phyloP scores from a whole-genome alignment of 2,888 invertebrate genomes.

The Hypselothyrea guttata region DNA sequence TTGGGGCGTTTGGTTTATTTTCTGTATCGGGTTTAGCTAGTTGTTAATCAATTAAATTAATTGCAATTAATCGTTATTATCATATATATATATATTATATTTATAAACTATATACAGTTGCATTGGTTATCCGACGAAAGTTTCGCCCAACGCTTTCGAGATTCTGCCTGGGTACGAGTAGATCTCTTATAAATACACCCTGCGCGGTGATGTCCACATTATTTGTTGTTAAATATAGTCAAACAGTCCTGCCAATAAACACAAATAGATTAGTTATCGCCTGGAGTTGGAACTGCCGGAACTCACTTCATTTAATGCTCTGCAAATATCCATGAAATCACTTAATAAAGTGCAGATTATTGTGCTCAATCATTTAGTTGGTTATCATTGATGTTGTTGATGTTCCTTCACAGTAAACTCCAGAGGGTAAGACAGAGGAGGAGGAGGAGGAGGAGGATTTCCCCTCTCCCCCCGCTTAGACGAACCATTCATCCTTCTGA shows the following conservation, averaged over 20 bases:
- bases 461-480: slow-evolving; percentile 81
- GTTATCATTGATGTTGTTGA: slow-evolving; percentile 32
- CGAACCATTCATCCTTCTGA: slow-evolving; percentile 97
- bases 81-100: slow-evolving; percentile 50
- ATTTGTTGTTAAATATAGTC: slow-evolving; percentile 76
- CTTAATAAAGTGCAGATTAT: slow-evolving; percentile 72
- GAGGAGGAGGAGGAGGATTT: neutral
- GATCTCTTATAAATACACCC: slow-evolving; percentile 82
- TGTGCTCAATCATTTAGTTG: slow-evolving; percentile 64
- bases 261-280: neutral
- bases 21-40: slow-evolving; percentile 41
- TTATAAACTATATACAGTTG: slow-evolving; percentile 78
- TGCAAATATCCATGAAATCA: slow-evolving; percentile 80
- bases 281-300: neutral
- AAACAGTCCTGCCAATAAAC: slow-evolving; percentile 78
- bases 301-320: slow-evolving; percentile 82
- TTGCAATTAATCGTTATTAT: slow-evolving; percentile 34
- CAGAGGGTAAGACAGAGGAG: slow-evolving; percentile 17
- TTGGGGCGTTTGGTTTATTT: slow-evolving; percentile 11
- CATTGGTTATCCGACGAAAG: slow-evolving; percentile 80
- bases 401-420: slow-evolving; percentile 43
- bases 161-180: slow-evolving; percentile 81
- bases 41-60: slow-evolving; percentile 41
- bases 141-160: slow-evolving; percentile 79
- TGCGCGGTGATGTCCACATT: slow-evolving; percentile 83